A percentile compares a stretch with the other conserved stretches of the same genome.
These are phyloP conservation scores for Cyprinodon brontotheroides DNA, from an alignment of 2,113 vertebrate species.

Conservation along the genomic window DNA sequence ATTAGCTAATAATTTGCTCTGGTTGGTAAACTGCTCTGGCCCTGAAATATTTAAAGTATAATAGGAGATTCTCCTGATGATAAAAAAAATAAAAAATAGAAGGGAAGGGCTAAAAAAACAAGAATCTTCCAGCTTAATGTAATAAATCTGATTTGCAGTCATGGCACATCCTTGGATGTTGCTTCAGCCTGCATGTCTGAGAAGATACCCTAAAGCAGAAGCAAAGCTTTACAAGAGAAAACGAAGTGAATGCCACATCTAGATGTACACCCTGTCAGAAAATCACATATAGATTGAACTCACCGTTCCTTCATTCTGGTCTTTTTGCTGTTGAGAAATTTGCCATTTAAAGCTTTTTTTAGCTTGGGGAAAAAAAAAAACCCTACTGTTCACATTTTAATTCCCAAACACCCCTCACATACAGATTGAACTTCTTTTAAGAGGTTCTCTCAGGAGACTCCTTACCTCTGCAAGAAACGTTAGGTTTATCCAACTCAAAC, in stretches of 20 bases:
- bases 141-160: constrained; percentile 46
- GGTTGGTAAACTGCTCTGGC: no score
- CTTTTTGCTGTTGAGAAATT: constrained; percentile 1
- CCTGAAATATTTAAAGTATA: background rate
- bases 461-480: constrained; percentile 61
- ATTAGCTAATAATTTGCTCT: no score
- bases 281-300: constrained; percentile 11
- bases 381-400: constrained; percentile 17
- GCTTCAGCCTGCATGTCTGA: constrained; percentile 41
- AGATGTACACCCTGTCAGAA: constrained; percentile 37
- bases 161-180: constrained; percentile 53
- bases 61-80: background rate
- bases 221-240: constrained; percentile 60
- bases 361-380: constrained; percentile 1
- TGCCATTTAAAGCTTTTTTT: background rate
- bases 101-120: background rate
- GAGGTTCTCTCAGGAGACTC: constrained; percentile 50
- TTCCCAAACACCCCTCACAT: constrained; percentile 21
- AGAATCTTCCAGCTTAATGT: constrained; percentile 43
- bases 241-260: constrained; percentile 61
- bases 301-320: background rate
- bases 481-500: constrained; percentile 66
- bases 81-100: background rate
- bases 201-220: constrained; percentile 38
- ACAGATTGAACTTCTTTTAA: constrained; percentile 49